These are phyloP conservation scores for Tolypeutes matacus DNA, from an alignment of 2,797 vertebrate species.

Conservation along the genomic window DNA sequence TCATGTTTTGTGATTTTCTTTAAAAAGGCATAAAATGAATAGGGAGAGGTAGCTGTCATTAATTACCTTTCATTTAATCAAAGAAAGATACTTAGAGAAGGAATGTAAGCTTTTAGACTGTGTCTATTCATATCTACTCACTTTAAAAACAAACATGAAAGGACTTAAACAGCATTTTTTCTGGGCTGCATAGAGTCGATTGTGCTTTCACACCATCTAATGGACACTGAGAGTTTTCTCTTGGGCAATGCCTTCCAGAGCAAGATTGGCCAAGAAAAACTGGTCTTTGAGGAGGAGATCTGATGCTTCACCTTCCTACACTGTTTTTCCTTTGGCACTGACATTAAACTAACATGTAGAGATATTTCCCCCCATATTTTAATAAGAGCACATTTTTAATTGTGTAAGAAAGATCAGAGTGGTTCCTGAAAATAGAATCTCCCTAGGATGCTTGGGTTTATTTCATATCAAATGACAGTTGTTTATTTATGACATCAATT, in stretches of 20 bases:
- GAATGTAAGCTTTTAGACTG: background rate
- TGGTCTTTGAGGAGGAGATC: background rate
- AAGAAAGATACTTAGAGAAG: background rate
- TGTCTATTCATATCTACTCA: background rate
- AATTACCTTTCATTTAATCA: slow-evolving; percentile 7
- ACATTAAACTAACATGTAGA: slow-evolving; percentile 37
- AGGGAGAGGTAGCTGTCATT: background rate
- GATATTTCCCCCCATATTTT: slow-evolving; percentile 69
- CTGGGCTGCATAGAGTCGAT: background rate
- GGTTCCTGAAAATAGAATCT: slow-evolving; percentile 76
- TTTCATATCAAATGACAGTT: slow-evolving; percentile 84
- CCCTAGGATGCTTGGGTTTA: slow-evolving; percentile 76
- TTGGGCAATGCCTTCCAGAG: background rate
- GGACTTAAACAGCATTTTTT: background rate
- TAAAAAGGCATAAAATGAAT: background rate
- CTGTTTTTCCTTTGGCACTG: slow-evolving; percentile 60
- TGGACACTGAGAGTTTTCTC: background rate
- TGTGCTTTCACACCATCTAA: background rate
- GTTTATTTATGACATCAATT: slow-evolving; percentile 89
- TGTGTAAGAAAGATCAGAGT: slow-evolving; percentile 76
- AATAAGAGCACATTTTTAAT: slow-evolving; percentile 84
- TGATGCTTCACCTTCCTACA: slow-evolving; percentile 45
- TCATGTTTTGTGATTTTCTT: slow-evolving; percentile 11
- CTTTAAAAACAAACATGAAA: slow-evolving; percentile 18
- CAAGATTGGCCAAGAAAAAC: background rate